Percentiles rank a stretch among this genome's conserved stretches.
These are phyloP conservation scores for Achatina immaculata DNA, from an alignment of 1,140 invertebrate genomes.

Conservation along the genomic window DNA sequence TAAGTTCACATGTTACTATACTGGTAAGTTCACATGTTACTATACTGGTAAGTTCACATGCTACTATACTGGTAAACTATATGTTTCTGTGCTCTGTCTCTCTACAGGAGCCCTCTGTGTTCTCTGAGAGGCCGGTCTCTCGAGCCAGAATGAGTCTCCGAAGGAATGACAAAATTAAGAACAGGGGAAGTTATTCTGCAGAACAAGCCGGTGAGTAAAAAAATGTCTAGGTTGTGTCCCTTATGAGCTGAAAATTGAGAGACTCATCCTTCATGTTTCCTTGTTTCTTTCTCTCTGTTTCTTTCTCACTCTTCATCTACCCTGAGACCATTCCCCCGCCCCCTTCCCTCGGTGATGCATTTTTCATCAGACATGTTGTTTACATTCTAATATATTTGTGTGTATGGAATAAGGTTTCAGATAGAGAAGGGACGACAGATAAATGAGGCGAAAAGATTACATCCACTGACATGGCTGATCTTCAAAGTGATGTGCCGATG, in stretches of 20 bases:
- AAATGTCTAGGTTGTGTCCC: not conserved
- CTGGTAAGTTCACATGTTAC: not conserved
- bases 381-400: too few relatives aligned
- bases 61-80: not conserved
- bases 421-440: too few relatives aligned
- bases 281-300: not conserved
- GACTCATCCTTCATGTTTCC: too few relatives aligned
- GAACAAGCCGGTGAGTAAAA: constrained; percentile 24
- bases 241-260: too few relatives aligned
- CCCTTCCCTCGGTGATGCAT: too few relatives aligned
- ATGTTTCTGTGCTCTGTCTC: not conserved
- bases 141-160: constrained; percentile 35
- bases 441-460: too few relatives aligned
- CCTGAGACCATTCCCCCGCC: not conserved
- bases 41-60: too few relatives aligned
- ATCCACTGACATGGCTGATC: too few relatives aligned
- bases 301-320: not conserved
- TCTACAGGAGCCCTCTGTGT: constrained; percentile 32
- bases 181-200: constrained; percentile 33
- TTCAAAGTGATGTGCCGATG: too few relatives aligned
- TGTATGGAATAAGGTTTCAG: too few relatives aligned
- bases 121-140: constrained; percentile 17
- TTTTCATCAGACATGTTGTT: too few relatives aligned
- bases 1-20: too few relatives aligned
- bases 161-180: constrained; percentile 27